Evolutionary conservation across 1,140 invertebrate genomes (phyloP), one percentile per base, ranked within the genome.

Genomic region (Neodiprion pinetum): DNA sequence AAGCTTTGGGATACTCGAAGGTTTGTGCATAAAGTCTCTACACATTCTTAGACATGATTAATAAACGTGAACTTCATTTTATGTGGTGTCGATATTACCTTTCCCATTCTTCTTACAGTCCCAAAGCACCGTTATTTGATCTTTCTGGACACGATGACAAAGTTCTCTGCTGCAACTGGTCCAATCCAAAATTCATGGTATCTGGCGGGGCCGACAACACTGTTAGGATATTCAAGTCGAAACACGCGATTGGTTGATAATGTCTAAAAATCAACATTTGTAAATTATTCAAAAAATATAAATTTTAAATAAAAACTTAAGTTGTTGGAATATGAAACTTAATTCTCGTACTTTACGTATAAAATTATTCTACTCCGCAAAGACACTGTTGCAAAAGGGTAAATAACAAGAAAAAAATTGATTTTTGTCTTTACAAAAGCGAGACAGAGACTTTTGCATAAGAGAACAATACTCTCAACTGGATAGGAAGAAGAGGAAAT

Each of bases 1-100:
- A 99, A 99, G 89, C 87, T 99, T 50, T 99, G 98, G 98, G 98
- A 99, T 85, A 94, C 93, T 5, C 91, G 98, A 88, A 97, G 95
- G 95, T 95, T 83, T 80, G 21, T 75, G 50, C 9, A 72, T 69
- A 21, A 77, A 21, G 5, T 40, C 28, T 40, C 28, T 40, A 40
- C 28, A 40, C n/a, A 70, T 40, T 40, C 28, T 1, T 40, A 40
- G 28, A 40, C 28, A 40, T 40, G 28, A 40, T 40, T 40, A 40
- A 40, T 40, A 5, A 40, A 40, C 28, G 28, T 40, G 28, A 40
- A 40, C 1, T 40, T 40, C 28, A 40, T 40, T 3, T 3, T 3
- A 40, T 40, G 28, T 40, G 28, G 28, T 5, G 28, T 40, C 28
- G 28, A 40, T 40, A 40, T 40, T 1, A 67, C 61, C 67, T 68